Percentiles rank a stretch among this genome's conserved stretches.
Conservation (phyloP, 1,140 invertebrate species). For the Sinonovacula constricta region DNA sequence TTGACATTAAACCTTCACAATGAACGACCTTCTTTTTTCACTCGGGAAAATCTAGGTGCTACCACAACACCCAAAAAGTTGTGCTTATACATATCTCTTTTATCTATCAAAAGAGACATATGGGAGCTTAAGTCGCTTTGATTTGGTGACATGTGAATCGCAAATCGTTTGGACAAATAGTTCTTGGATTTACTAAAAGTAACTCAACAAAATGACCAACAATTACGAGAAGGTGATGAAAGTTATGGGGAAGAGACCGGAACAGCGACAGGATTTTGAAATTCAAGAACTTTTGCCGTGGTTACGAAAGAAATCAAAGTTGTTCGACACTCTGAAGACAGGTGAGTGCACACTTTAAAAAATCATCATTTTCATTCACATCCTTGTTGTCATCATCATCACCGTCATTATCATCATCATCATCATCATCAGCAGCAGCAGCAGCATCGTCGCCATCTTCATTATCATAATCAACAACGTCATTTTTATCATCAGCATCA, state of each 20-base stretch:
- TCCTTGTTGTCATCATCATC: constrained; percentile 48
- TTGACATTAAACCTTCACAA: too few species aligned
- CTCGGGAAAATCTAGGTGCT: too few species aligned
- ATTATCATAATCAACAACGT: not conserved
- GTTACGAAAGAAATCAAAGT: constrained; percentile 45
- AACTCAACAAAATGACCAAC: constrained; percentile 44
- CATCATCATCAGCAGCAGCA: constrained; percentile 42
- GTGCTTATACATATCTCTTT: too few species aligned
- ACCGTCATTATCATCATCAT: constrained; percentile 53
- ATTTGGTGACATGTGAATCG: too few species aligned
- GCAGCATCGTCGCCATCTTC: not conserved
- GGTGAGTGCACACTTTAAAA: constrained; percentile 5
- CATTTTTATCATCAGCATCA: not conserved
- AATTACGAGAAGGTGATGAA: constrained; percentile 42
- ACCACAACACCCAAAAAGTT: too few species aligned
- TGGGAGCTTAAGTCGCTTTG: too few species aligned
- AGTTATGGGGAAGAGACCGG: constrained; percentile 39
- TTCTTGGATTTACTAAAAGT: too few species aligned
- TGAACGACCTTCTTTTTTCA: too few species aligned
- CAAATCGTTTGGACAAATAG: too few species aligned
- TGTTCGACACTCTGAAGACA: constrained; percentile 44
- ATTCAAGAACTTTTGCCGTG: constrained; percentile 43
- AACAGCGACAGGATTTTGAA: constrained; percentile 41
- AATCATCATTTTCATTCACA: constrained; percentile 41
- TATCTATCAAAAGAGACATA: too few species aligned